Evolutionary conservation across 2,113 vertebrate genomes (phyloP).

Genomic region (Megaceryle torquata): DNA sequence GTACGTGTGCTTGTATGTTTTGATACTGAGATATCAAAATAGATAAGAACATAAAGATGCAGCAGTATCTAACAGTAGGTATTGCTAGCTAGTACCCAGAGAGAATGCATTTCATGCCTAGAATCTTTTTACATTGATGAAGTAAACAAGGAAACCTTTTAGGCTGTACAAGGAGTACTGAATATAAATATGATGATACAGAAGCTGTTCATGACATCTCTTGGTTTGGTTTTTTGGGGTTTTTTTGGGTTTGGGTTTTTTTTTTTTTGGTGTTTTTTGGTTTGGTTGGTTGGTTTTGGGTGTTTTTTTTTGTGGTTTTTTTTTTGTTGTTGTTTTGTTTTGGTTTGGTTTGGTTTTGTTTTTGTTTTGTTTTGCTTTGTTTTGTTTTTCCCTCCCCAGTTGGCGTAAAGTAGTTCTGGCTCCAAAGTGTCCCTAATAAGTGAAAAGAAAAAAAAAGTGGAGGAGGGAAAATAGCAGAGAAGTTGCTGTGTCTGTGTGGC

Average conservation of each 20-base stretch:
- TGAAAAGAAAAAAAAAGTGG: accelerated
- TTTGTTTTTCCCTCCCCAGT: too few species aligned
- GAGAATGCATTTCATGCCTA: not conserved
- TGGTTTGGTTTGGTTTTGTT: not conserved
- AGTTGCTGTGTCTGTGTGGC: not conserved
- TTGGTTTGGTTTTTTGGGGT: too few species aligned
- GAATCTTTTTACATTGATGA: not conserved
- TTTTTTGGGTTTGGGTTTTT: too few species aligned
- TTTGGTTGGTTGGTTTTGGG: too few species aligned
- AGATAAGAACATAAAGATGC: not conserved
- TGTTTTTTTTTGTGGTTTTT: too few species aligned
- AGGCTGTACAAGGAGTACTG: not conserved
- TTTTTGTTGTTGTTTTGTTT: too few species aligned
- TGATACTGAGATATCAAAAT: not conserved
- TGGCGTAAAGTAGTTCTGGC: not conserved
- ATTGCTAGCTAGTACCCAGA: not conserved
- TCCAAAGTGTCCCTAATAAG: not conserved
- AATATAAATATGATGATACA: not conserved
- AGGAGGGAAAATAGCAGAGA: not conserved
- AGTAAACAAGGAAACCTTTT: not conserved
- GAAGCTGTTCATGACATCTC: not conserved
- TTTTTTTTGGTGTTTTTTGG: too few species aligned
- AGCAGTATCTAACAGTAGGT: not conserved
- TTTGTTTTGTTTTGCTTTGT: too few species aligned
- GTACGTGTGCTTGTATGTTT: not conserved